phyloP scores from a whole-genome alignment of 2,888 invertebrate species.

The Adineta ricciae region DNA sequence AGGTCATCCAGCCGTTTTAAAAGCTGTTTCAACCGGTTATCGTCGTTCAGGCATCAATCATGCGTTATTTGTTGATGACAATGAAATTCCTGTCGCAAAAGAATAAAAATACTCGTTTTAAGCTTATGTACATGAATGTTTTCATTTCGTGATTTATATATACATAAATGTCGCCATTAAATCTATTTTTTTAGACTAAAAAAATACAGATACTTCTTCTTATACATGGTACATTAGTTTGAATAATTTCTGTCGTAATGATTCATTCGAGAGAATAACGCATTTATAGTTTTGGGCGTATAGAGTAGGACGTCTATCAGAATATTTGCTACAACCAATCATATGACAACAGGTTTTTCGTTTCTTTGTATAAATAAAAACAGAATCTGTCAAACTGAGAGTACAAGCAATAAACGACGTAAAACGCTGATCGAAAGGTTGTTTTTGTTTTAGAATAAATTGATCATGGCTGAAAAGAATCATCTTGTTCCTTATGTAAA shows the following conservation, averaged over 20 bases:
- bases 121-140: background rate
- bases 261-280: too few species aligned
- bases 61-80: conserved; percentile 54
- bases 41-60: conserved; percentile 58
- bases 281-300: too few species aligned
- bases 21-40: conserved; percentile 56
- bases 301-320: background rate
- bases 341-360: background rate
- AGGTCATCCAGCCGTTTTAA: conserved; percentile 53
- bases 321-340: background rate
- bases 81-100: background rate
- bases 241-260: background rate
- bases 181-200: background rate
- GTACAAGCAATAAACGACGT: background rate
- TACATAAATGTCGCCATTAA: background rate
- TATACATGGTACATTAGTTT: background rate
- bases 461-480: background rate
- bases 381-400: background rate
- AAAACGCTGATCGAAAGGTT: too few species aligned
- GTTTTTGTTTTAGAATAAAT: background rate
- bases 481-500: background rate
- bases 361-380: background rate
- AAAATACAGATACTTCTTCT: too few species aligned
- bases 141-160: background rate
- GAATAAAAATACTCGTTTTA: background rate